Evolutionary conservation across 1,140 invertebrate species (phyloP).

Genomic region (Ceratina australensis): DNA sequence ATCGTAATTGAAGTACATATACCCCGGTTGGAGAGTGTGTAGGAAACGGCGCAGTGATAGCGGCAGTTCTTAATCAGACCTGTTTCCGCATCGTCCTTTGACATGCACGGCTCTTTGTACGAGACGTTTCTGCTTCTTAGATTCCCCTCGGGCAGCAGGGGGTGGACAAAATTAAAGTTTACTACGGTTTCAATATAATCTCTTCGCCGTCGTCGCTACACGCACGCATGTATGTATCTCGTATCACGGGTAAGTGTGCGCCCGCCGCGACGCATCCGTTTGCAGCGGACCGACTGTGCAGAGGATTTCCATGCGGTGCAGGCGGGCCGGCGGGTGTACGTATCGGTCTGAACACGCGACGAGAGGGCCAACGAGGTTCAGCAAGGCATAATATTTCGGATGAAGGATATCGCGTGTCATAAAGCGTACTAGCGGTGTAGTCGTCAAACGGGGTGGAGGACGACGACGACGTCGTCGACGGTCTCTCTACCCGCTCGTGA

Average conservation of each 20-base stretch:
- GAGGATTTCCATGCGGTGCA: neutral
- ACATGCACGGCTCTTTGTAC: conserved; percentile 36
- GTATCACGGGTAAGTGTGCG: neutral
- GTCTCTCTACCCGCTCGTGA: conserved; percentile 1
- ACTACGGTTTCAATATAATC: conserved; percentile 57
- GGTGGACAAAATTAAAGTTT: conserved; percentile 56
- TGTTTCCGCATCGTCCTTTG: conserved; percentile 13
- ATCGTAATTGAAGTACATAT: too few relatives aligned
- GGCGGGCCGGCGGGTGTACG: too few relatives aligned
- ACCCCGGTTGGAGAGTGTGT: too few relatives aligned
- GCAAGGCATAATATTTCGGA: conserved; percentile 68
- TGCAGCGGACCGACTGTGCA: neutral
- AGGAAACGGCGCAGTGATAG: neutral
- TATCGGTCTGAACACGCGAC: conserved; percentile 4
- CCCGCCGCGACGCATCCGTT: neutral
- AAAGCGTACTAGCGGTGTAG: conserved; percentile 59
- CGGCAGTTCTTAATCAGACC: conserved; percentile 30
- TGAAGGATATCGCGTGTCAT: conserved; percentile 74
- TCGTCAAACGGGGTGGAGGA: conserved; percentile 46
- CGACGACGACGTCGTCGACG: neutral
- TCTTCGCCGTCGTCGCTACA: neutral
- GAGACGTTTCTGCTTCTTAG: conserved; percentile 38
- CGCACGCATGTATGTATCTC: neutral
- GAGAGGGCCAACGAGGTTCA: conserved; percentile 35
- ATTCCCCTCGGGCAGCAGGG: conserved; percentile 13